phyloP scores from a whole-genome alignment of 1,140 invertebrate genomes.

The Apis laboriosa region DNA sequence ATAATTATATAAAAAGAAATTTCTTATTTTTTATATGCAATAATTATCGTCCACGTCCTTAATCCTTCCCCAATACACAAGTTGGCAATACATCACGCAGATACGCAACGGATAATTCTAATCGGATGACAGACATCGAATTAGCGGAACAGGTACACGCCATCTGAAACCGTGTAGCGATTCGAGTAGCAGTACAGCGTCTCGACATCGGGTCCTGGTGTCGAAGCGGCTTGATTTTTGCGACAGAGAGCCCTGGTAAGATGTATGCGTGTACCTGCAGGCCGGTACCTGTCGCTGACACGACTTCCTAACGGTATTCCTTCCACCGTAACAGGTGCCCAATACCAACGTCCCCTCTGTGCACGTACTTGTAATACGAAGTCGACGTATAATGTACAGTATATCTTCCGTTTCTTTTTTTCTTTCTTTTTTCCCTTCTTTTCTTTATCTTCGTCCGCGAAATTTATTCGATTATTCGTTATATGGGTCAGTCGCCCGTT shows the following conservation, averaged over 20 bases:
- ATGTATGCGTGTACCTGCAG: slow-evolving; percentile 53
- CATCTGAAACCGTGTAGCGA: not conserved
- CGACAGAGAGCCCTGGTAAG: not conserved
- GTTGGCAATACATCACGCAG: not conserved
- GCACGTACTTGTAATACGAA: slow-evolving; percentile 58
- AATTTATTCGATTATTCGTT: slow-evolving; percentile 60
- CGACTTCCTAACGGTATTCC: slow-evolving; percentile 76
- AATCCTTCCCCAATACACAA: not conserved
- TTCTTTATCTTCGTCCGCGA: slow-evolving; percentile 8
- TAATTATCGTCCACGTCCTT: not conserved
- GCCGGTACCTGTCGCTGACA: slow-evolving; percentile 75
- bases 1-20: too few relatives aligned
- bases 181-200: slow-evolving; percentile 21
- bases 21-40: too few relatives aligned
- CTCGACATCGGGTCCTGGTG: slow-evolving; percentile 13
- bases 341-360: slow-evolving; percentile 63
- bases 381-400: slow-evolving; percentile 2
- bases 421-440: not conserved
- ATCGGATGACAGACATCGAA: not conserved
- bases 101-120: not conserved
- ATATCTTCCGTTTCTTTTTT: not conserved
- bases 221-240: slow-evolving; percentile 39
- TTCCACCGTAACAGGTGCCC: slow-evolving; percentile 76
- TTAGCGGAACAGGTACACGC: not conserved
- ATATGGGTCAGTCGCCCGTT: slow-evolving; percentile 70